These are phyloP conservation scores for Nemurella pictetii DNA, from an alignment of 2,888 invertebrate species.

Conservation along the genomic window DNA sequence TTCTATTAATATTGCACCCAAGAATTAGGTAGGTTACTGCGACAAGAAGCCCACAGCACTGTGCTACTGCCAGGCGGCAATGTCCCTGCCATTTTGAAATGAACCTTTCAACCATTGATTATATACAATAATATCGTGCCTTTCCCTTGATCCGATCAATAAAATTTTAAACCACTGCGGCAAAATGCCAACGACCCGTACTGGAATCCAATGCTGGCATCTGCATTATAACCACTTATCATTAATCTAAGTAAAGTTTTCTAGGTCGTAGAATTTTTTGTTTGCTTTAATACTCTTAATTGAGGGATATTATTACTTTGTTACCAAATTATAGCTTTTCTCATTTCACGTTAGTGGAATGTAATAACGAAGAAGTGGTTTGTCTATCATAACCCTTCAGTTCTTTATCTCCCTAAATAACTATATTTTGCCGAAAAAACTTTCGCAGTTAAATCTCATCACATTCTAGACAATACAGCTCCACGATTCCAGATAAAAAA, in stretches of 20 bases:
- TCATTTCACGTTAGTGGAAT: neutral
- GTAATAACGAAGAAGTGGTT: too few species aligned
- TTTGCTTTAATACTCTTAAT: neutral
- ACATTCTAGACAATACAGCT: neutral
- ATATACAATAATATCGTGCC: slow-evolving; percentile 4
- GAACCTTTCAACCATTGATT: slow-evolving; percentile 22
- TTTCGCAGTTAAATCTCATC: neutral
- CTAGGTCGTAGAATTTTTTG: neutral
- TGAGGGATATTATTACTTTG: neutral
- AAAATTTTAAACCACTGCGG: neutral
- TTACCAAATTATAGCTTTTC: neutral
- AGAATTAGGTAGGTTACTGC: neutral
- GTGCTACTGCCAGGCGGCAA: neutral
- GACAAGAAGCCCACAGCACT: neutral
- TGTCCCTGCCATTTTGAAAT: neutral
- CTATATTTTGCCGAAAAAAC: neutral
- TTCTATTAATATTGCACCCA: slow-evolving; percentile 17
- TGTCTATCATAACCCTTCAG: neutral
- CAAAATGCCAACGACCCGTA: neutral
- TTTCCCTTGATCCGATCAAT: neutral
- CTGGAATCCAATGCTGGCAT: neutral
- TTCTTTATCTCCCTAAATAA: neutral
- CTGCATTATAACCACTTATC: too few species aligned
- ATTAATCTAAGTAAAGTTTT: neutral
- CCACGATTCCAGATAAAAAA: neutral